phyloP scores from a whole-genome alignment of 1,140 invertebrate species.

The Ceratina japonica region DNA sequence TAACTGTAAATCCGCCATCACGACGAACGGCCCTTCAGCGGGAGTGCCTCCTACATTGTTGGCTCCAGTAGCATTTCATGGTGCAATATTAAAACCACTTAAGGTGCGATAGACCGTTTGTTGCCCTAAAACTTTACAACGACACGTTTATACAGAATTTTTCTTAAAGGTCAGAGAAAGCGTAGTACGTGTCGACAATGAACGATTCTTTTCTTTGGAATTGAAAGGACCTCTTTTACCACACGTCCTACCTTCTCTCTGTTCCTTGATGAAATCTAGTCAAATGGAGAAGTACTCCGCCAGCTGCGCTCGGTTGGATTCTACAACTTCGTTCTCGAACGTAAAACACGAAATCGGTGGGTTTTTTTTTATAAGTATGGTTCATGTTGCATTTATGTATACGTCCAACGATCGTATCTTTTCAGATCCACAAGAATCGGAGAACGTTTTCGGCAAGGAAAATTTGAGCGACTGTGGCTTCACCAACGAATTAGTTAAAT shows the following conservation, averaged over 20 bases:
- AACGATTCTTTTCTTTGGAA: slow-evolving; percentile 88
- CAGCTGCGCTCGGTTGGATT: slow-evolving; percentile 80
- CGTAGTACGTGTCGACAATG: slow-evolving; percentile 83
- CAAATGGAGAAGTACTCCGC: slow-evolving; percentile 75
- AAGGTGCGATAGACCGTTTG: slow-evolving; percentile 76
- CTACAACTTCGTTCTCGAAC: slow-evolving; percentile 84
- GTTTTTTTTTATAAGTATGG: background rate
- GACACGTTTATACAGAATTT: background rate
- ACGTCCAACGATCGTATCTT: slow-evolving; percentile 29
- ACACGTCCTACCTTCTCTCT: slow-evolving; percentile 86
- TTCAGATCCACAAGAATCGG: slow-evolving; percentile 53
- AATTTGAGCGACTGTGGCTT: slow-evolving; percentile 92
- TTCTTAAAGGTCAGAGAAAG: slow-evolving; percentile 83
- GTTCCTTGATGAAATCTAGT: slow-evolving; percentile 82
- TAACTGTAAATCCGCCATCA: slow-evolving; percentile 89
- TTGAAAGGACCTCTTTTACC: slow-evolving; percentile 90
- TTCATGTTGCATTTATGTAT: background rate
- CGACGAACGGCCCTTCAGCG: slow-evolving; percentile 88
- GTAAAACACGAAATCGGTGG: slow-evolving; percentile 79
- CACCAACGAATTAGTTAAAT: slow-evolving; percentile 81
- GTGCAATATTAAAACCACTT: slow-evolving; percentile 88
- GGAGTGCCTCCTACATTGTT: slow-evolving; percentile 95
- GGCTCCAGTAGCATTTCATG: slow-evolving; percentile 92
- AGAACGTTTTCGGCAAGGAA: slow-evolving; percentile 86
- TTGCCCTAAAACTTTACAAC: no score